Conservation (phyloP, 30 jellyfish, hydroid and myxozoan species). For the Hydra vulgaris region DNA sequence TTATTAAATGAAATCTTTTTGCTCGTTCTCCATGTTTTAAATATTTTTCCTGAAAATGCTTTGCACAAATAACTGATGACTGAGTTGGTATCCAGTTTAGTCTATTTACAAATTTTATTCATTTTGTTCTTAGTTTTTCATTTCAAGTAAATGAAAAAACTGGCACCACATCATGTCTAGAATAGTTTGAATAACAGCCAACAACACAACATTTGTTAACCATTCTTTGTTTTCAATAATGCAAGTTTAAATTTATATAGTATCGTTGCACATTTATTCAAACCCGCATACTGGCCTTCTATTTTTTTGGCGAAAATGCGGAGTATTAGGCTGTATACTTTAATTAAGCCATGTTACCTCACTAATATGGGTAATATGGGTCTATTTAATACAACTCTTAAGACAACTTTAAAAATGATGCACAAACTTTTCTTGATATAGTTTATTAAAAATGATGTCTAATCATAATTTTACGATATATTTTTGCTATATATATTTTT, state of each 20-base stretch:
- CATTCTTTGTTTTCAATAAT: background rate
- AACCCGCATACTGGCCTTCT: background rate
- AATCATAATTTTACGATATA: no score
- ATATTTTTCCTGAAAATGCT: background rate
- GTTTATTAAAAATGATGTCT: no score
- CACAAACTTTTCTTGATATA: no score
- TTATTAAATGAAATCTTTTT: background rate
- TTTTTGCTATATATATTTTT: no score
- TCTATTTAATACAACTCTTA: no score
- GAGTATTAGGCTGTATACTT: background rate
- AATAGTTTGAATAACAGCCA: background rate
- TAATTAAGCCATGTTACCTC: background rate
- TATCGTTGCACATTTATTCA: background rate
- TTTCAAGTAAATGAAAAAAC: background rate
- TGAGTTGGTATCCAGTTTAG: background rate
- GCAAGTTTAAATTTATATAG: background rate
- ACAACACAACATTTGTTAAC: background rate
- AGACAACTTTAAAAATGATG: no score
- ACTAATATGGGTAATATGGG: no score
- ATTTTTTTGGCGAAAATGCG: background rate
- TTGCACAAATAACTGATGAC: background rate
- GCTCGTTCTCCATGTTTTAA: background rate
- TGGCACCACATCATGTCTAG: background rate
- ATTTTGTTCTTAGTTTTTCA: background rate
- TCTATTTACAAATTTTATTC: background rate